Evolutionary conservation across 2,797 vertebrate genomes (phyloP), one percentile per base, ranked within the genome.

Genomic region (Parambassis ranga): DNA sequence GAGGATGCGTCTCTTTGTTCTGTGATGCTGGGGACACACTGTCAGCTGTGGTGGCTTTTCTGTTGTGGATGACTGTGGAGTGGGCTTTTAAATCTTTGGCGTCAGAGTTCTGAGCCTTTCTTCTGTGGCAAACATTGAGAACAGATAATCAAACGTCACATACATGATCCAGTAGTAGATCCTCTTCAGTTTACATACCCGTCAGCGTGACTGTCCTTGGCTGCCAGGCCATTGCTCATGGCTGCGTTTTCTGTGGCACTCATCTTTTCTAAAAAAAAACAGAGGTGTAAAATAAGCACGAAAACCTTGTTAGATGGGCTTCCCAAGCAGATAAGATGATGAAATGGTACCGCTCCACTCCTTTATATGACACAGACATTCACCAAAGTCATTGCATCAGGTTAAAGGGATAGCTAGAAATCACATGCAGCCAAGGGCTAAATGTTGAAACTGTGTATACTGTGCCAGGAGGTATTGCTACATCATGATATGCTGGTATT

Each of bases 111-210:
- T 43, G 42, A 24, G 36, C 27, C 24, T 61, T 63, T 8, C 43
- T 31, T 27, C 85, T 85, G 63, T 18, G 3, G 26, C 18, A 15
- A 9, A 10, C 13, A 51, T 13, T 24, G 6, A 61, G 13, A 55
- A 11, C 5, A 4, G 2, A 61, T 4, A 35, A 51, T 71, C 7
- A 57, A n/a, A 61, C n/a, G n/a, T n/a, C n/a, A n/a, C n/a, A n/a
- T n/a, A 30, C 1, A 18, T 27, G 7, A 66, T 19, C 10, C 8
- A 11, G 1, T 19, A 8, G 26, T 4, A 0, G 2, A 1, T 7
- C 8, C 4, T 46, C 24, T 47, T 33, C 3, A 7, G n/a, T 57
- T 48, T 26, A 79, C 86, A 14, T 77, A 93, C 91, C 90, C 85
- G 22, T 82, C 64, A 8, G 24, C 10, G n/a, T 37, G 31, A 35